phyloP scores from a whole-genome alignment of 2,113 vertebrate species.

The Misgurnus anguillicaudatus region DNA sequence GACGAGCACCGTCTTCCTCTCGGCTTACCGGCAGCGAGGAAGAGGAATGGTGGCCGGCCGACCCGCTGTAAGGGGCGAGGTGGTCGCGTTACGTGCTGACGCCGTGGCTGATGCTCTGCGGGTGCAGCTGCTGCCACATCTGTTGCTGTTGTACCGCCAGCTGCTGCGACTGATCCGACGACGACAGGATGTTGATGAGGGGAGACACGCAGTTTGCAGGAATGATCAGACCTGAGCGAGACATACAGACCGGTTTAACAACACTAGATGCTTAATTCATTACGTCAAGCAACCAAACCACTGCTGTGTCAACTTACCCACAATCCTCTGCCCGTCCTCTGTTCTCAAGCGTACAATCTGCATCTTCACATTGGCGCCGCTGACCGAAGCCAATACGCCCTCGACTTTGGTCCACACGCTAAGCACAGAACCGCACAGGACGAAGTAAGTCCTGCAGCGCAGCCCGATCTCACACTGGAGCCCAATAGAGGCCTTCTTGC shows the following conservation, averaged over 20 bases:
- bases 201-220: conserved; percentile 92
- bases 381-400: conserved; percentile 90
- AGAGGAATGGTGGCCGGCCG: conserved; percentile 45
- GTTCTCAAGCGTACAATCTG: conserved; percentile 95
- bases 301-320: conserved; percentile 75
- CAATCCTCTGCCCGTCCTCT: conserved; percentile 95
- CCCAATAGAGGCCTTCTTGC: conserved; percentile 93
- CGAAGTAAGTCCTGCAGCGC: conserved; percentile 90
- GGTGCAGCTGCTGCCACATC: conserved; percentile 97
- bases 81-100: conserved; percentile 72
- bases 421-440: conserved; percentile 93
- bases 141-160: conserved; percentile 95
- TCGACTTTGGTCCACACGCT: conserved; percentile 99
- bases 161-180: conserved; percentile 96
- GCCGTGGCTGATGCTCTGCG: conserved; percentile 90
- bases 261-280: too few relatives aligned
- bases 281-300: too few relatives aligned
- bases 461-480: conserved; percentile 93
- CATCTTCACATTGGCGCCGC: conserved; percentile 95
- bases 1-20: conserved; percentile 49
- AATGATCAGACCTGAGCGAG: conserved; percentile 89
- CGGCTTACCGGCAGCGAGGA: conserved; percentile 66
- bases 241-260: not conserved
- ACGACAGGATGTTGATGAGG: conserved; percentile 92
- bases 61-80: not conserved